phyloP scores from a whole-genome alignment of 2,888 invertebrate species.

The Rotaria magnacalcarata region DNA sequence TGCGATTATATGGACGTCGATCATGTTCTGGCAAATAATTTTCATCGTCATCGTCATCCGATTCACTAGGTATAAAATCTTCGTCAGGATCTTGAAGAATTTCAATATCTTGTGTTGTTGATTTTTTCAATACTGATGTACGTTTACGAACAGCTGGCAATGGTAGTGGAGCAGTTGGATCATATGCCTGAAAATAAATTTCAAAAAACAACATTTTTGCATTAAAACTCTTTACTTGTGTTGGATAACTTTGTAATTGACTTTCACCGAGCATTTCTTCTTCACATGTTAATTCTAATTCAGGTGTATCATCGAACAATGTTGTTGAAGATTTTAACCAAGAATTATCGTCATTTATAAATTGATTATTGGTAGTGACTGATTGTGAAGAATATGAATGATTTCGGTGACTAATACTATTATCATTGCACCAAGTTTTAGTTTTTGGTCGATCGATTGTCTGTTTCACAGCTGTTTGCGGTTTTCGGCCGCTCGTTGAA shows the following conservation, averaged over 20 bases:
- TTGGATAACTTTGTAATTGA: constrained; percentile 34
- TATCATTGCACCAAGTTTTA: not conserved
- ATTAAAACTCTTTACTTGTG: not conserved
- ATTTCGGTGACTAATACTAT: not conserved
- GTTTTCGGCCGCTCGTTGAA: not conserved
- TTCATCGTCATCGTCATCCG: not conserved
- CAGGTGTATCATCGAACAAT: not conserved
- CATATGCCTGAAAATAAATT: not conserved
- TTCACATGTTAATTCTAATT: constrained; percentile 27
- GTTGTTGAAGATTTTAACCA: not conserved
- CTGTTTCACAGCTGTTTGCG: constrained; percentile 21
- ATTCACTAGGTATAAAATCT: constrained; percentile 36
- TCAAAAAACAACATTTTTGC: not conserved
- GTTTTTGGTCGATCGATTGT: not conserved
- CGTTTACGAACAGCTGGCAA: constrained; percentile 32
- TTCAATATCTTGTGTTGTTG: not conserved
- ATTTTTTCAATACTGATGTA: constrained; percentile 22
- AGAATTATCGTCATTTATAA: not conserved
- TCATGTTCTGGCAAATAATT: constrained; percentile 16
- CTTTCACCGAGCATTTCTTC: not conserved
- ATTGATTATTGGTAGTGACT: not conserved
- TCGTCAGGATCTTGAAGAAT: constrained; percentile 19
- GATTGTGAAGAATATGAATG: not conserved
- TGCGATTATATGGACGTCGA: constrained; percentile 22
- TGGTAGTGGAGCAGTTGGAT: constrained; percentile 21